These are phyloP conservation scores for Eupithecia dodoneata DNA, from an alignment of 2,888 invertebrate genomes.

Conservation along the genomic window DNA sequence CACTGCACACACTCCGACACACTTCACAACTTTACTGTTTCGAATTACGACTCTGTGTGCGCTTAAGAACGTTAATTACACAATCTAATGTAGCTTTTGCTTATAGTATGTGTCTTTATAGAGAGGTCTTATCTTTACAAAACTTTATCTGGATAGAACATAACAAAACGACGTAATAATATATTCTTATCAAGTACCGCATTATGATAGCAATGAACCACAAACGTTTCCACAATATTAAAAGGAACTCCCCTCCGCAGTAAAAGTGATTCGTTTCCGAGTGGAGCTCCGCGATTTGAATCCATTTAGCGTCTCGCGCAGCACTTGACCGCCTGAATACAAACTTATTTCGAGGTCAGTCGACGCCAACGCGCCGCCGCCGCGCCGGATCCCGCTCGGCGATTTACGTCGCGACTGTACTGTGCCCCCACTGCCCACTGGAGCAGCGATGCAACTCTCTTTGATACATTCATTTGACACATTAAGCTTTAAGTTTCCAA, in stretches of 20 bases:
- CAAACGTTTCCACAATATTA: neutral
- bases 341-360: conserved; percentile 29
- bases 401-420: neutral
- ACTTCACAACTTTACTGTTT: neutral
- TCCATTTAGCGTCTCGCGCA: conserved; percentile 26
- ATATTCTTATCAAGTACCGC: neutral
- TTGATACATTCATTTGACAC: neutral
- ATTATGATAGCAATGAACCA: neutral
- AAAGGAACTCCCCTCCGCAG: neutral
- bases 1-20: neutral
- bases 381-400: neutral
- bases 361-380: neutral
- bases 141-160: neutral
- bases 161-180: neutral
- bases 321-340: conserved; percentile 30
- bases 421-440: neutral
- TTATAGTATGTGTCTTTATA: neutral
- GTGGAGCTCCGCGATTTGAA: conserved; percentile 23
- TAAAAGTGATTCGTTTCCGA: conserved; percentile 18
- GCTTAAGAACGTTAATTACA: neutral
- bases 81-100: neutral
- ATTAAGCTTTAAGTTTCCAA: no score
- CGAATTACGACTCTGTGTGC: neutral
- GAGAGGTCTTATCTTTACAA: neutral
- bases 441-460: neutral